phyloP scores from a whole-genome alignment of 2,797 vertebrate species.

The Premnoplex brunnescens region DNA sequence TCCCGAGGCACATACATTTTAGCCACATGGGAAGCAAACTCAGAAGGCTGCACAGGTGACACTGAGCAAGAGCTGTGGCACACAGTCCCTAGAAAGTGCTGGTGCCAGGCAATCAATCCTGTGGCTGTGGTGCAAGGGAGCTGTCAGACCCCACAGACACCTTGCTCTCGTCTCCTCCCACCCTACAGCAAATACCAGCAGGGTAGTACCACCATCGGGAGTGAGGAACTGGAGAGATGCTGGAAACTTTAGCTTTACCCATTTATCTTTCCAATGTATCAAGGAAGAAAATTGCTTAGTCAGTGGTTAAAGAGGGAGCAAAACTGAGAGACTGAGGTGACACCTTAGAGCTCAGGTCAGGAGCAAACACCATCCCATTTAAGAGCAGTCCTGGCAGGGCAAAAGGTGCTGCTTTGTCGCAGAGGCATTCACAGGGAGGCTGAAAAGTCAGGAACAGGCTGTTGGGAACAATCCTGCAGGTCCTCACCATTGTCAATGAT shows the following conservation, averaged over 20 bases:
- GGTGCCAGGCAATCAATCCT: constrained; percentile 50
- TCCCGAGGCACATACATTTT: accelerated
- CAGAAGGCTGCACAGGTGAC: background rate
- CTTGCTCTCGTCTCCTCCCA: background rate
- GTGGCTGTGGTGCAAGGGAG: background rate
- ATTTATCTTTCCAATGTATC: background rate
- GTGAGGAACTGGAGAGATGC: background rate
- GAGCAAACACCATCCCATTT: background rate
- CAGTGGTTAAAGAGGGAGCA: background rate
- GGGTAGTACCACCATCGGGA: background rate
- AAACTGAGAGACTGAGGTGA: background rate
- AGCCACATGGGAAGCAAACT: background rate
- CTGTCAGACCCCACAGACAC: background rate
- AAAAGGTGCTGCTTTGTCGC: background rate
- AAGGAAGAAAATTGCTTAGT: background rate
- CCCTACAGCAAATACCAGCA: background rate
- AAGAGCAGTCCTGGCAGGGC: background rate
- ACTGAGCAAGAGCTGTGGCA: background rate
- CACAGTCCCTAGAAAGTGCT: background rate
- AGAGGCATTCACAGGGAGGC: background rate
- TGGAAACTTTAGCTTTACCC: background rate
- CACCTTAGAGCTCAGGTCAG: background rate
- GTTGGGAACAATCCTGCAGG: background rate
- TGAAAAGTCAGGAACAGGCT: background rate
- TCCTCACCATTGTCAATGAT: background rate